Base-by-base conservation (phyloP, 2,888 invertebrate genomes). In the Coenonympha arcania region DNA sequence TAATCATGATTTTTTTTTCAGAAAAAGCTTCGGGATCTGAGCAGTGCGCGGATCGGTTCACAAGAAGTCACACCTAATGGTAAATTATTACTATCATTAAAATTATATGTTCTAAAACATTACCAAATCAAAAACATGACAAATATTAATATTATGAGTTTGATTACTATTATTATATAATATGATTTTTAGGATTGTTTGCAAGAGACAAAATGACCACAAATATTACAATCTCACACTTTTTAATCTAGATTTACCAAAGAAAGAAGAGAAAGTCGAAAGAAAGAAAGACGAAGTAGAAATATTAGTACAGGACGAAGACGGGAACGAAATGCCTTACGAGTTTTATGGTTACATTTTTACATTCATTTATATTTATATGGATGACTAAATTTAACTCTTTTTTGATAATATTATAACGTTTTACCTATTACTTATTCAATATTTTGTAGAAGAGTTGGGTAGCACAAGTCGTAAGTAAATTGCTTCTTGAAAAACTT, bases 341-440 rank as follows among this genome's bases (percentile, higher is more conserved):
- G 65, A 71, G 28, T 60, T 81, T 55, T 78, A 73, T 54, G 84
- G 84, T 84, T 77, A 71, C 30, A 39, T 52, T 36, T n/a, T n/a
- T 9, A 3, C 8, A 2, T 37, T 20, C 20, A 19, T 36, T n/a
- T n/a, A n/a, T n/a, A n/a, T n/a, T n/a, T n/a, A n/a, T n/a, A n/a
- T n/a, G n/a, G n/a, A n/a, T n/a, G n/a, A n/a, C n/a, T n/a, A n/a
- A n/a, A n/a, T n/a, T n/a, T n/a, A n/a, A n/a, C n/a, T n/a, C n/a
- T 34, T 34, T 24, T 24, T 4, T 6, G 24, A 24, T n/a, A n/a
- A n/a, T n/a, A n/a, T n/a, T n/a, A n/a, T n/a, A n/a, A n/a, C n/a
- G n/a, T n/a, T n/a, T n/a, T n/a, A n/a, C n/a, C n/a, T n/a, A n/a
- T n/a, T n/a, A n/a, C n/a, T n/a, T n/a, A n/a, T n/a, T n/a, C n/a